phyloP scores from a whole-genome alignment of 2,888 invertebrate species.

The Agelastica alni region DNA sequence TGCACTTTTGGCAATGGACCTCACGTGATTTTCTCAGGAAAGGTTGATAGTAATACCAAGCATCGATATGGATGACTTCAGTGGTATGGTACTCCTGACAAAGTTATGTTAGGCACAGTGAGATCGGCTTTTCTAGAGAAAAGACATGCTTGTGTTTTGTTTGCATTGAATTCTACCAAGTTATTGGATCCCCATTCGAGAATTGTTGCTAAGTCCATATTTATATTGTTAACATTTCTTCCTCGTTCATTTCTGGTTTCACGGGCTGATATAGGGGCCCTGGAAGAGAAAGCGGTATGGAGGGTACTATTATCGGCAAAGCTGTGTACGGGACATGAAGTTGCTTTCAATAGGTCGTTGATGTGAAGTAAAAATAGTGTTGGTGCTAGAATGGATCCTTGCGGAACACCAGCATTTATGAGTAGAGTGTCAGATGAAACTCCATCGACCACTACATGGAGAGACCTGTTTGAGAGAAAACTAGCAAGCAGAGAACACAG shows the following conservation, averaged over 20 bases:
- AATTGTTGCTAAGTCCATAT: slow-evolving; percentile 7
- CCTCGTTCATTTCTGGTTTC: slow-evolving; percentile 8
- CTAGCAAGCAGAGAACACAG: background rate
- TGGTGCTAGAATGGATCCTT: too few relatives aligned
- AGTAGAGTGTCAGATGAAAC: background rate
- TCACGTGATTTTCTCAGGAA: slow-evolving; percentile 9
- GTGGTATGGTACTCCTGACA: slow-evolving; percentile 1
- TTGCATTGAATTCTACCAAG: too few relatives aligned
- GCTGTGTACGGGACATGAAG: slow-evolving; percentile 11
- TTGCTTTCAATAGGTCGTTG: slow-evolving; percentile 8
- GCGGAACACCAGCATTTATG: too few relatives aligned
- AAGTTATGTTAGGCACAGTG: slow-evolving; percentile 2
- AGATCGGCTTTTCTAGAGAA: slow-evolving; percentile 4
- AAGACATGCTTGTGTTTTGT: too few relatives aligned
- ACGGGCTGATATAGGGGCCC: too few relatives aligned
- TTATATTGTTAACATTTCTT: slow-evolving; percentile 2
- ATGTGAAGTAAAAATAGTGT: slow-evolving; percentile 9
- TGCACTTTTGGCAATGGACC: too few relatives aligned
- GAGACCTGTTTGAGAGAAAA: background rate
- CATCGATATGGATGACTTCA: too few relatives aligned
- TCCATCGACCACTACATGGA: slow-evolving; percentile 3
- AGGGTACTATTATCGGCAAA: slow-evolving; percentile 10
- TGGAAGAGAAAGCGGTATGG: too few relatives aligned
- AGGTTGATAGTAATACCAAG: slow-evolving; percentile 1
- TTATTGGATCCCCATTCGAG: slow-evolving; percentile 3